These are phyloP conservation scores for Hedychridium roseum DNA, from an alignment of 2,888 invertebrate species.

Conservation along the genomic window DNA sequence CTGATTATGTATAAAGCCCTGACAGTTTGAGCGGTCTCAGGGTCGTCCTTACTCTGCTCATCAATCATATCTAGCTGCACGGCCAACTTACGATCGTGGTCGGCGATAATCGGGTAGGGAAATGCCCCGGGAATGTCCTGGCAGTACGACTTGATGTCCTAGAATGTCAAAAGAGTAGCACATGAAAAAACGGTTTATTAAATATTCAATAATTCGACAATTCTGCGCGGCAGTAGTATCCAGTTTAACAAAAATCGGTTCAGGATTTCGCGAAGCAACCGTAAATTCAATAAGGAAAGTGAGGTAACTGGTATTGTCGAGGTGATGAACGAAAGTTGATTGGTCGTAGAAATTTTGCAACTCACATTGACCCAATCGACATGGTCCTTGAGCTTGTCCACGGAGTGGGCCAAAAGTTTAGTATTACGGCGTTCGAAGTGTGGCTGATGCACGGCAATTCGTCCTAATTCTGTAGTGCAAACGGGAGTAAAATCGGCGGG, in stretches of 20 bases:
- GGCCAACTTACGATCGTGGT: constrained; percentile 76
- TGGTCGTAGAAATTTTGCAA: too few relatives aligned
- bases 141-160: constrained; percentile 77
- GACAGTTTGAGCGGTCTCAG: constrained; percentile 75
- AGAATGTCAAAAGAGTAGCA: too few relatives aligned
- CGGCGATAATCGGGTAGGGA: constrained; percentile 85
- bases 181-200: too few relatives aligned
- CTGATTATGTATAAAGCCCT: constrained; percentile 83
- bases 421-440: constrained; percentile 76
- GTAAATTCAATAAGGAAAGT: too few relatives aligned
- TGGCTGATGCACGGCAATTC: constrained; percentile 74
- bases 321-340: too few relatives aligned
- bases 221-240: too few relatives aligned
- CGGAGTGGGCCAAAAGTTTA: constrained; percentile 82
- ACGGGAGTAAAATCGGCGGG: constrained; percentile 91
- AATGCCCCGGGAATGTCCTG: constrained; percentile 76
- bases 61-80: constrained; percentile 82
- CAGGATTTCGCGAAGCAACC: too few relatives aligned
- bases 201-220: too few relatives aligned
- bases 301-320: too few relatives aligned
- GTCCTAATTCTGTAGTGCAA: constrained; percentile 86
- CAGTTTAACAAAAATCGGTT: too few relatives aligned
- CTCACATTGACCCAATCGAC: constrained; percentile 77
- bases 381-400: constrained; percentile 78
- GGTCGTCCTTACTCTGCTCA: constrained; percentile 73